Percentiles rank a stretch among this genome's conserved stretches.
Conservation (phyloP, 2,113 vertebrate species). For the Lophura nycthemera region DNA sequence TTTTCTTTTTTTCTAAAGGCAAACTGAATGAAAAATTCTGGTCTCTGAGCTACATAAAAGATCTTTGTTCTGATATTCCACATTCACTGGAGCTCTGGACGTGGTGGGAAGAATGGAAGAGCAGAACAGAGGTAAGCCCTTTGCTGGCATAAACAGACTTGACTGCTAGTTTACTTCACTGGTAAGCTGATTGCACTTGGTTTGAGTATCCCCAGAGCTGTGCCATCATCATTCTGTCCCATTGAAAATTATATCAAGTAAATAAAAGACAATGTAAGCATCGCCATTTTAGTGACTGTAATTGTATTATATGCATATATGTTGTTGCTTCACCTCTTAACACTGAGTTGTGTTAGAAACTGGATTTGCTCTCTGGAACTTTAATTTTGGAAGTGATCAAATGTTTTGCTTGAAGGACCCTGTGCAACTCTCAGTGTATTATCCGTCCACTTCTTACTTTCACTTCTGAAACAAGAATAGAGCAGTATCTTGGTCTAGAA, state of each 20-base stretch:
- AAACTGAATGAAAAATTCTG: slow-evolving; percentile 29
- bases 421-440: background rate
- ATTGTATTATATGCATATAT: background rate
- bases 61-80: background rate
- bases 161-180: slow-evolving; percentile 1
- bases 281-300: background rate
- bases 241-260: background rate
- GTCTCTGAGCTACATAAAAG: background rate
- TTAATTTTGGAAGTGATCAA: background rate
- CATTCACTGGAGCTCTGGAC: background rate
- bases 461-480: background rate
- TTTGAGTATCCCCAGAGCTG: background rate
- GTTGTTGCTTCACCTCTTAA: background rate
- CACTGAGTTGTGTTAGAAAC: background rate
- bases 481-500: slow-evolving; percentile 16
- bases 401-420: background rate
- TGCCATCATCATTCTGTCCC: background rate
- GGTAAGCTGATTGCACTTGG: background rate
- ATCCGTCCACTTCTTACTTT: background rate
- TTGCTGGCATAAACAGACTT: background rate
- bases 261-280: background rate
- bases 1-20: background rate
- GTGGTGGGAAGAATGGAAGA: background rate
- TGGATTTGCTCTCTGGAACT: background rate
- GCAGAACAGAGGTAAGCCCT: background rate